phyloP scores from a whole-genome alignment of 2,888 invertebrate genomes.

The Phyto melanocephala region DNA sequence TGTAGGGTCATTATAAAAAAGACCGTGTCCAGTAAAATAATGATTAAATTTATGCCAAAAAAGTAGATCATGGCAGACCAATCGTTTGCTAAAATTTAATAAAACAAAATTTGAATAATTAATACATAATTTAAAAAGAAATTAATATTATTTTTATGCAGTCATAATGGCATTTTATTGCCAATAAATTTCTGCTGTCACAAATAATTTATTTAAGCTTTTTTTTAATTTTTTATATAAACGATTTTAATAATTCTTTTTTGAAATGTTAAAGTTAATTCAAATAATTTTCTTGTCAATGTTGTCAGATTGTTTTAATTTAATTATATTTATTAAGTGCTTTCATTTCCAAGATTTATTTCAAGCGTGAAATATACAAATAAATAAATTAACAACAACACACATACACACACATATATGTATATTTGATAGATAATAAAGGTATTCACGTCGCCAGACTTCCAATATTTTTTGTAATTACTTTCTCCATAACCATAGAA shows the following conservation, averaged over 20 bases:
- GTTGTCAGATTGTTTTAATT: not conserved
- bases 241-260: too few species aligned
- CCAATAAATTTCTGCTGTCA: too few species aligned
- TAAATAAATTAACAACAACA: constrained; percentile 3
- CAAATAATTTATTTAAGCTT: too few species aligned
- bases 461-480: too few species aligned
- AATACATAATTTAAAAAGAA: too few species aligned
- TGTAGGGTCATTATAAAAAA: constrained; percentile 77
- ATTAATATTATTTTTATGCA: too few species aligned
- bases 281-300: constrained; percentile 12
- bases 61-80: constrained; percentile 77
- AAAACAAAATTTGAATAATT: not conserved
- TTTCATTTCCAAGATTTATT: constrained; percentile 9
- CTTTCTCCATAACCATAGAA: too few species aligned
- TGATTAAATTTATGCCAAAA: constrained; percentile 74
- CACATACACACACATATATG: too few species aligned
- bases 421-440: too few species aligned
- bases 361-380: constrained; percentile 4
- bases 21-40: constrained; percentile 74
- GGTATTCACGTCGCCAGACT: too few species aligned
- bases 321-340: not conserved
- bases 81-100: constrained; percentile 67
- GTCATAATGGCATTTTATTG: too few species aligned
- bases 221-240: too few species aligned
- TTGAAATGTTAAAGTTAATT: constrained; percentile 14